Base-by-base conservation (phyloP, 2,113 vertebrate species). In the Pomatostomus ruficeps region DNA sequence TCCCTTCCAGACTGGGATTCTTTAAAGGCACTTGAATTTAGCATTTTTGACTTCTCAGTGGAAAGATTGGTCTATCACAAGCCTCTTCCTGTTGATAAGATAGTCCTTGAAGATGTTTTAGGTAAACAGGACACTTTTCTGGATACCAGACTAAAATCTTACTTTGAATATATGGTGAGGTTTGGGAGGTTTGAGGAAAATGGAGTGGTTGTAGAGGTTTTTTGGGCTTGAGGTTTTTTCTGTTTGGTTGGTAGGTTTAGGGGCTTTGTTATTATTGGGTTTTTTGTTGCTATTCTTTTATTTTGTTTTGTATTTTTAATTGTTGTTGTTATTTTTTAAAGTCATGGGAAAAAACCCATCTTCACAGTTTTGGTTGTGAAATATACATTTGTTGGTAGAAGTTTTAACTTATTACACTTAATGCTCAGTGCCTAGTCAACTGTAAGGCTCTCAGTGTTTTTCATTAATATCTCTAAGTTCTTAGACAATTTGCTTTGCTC, bases 131-230 rank as follows among this genome's bases (percentile, higher is more conserved):
- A 42, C 66, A 28, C 14, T 84, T 80, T 72, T 28, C 40, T 57
- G 40, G 8, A n/a, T 31, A 51, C 1, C 1, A 59, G 9, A 40
- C n/a, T 55, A 67, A 81, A 81, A 71, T 67, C 55, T 81, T 87
- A 36, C 14, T 38, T 82, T 75, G 6, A 66, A 25, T 83, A 17
- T 62, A 29, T 20, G 9, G 7, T 57, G 9, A 54, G 5, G 6
- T 11, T 59, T 52, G 9, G 18, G 16, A 89, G 20, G 13, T 58
- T 59, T 76, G 21, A 58, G 17, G 25, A 36, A 5, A 67, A 42
- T 1, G 0, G 21, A 49, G 7, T 11, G 21, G 13, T 67, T 49
- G 11, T 15, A 2, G 26, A 3, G 2, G 2, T 4, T 36, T 45
- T 36, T 25, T 16, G 10, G 7, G 2, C 7, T 73, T 31, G 14